Evolutionary conservation across 2,797 vertebrate genomes (phyloP), one percentile per base, ranked within the genome.

Genomic region (Tachyglossus aculeatus): DNA sequence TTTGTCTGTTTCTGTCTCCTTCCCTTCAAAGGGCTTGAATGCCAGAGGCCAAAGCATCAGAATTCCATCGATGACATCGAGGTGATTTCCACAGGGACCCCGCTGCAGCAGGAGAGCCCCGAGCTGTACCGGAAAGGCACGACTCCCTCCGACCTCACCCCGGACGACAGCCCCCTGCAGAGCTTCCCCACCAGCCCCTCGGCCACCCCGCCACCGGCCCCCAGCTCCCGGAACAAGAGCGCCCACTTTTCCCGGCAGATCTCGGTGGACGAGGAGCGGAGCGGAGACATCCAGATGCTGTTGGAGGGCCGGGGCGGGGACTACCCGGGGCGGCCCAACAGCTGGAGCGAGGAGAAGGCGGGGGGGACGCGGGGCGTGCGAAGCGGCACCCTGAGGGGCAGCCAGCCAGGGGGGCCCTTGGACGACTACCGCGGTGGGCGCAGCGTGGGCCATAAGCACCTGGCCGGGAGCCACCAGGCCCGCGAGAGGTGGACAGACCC

Each of bases 71-170:
- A 98, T 0, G 97, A 98, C 86, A 94, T 95, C 3, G 98, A 97
- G 90, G 95, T 95, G 11, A 86, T 96, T 51, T 98, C 97, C 37
- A 96, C 95, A 0, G 96, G 96, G 56, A 97, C 95, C 0, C 94
- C 95, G 0, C 85, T 91, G 34, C 92, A 88, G 36, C 92, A 93
- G 34, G 98, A 98, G 82, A 99, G 98, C 89, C 96, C 97, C 0
- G 97, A 98, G 85, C 94, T 98, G 53, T 98, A 98, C 78, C 92
- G 95, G 78, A 98, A 98, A 75, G 96, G 96, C 67, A 98, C 96
- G 3, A 98, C 84, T 32, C 96, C 95, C 2, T 96, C 97, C 0
- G 96, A 96, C 54, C 94, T 96, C 73, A 97, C 94, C 2, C 95
- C 96, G 0, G 95, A 98, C 0, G 94, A 94, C 81, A 98, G 96